Evolutionary conservation across 2,113 vertebrate species (phyloP), one percentile per base, ranked within the genome.

Genomic region (Catharus bicknelli): DNA sequence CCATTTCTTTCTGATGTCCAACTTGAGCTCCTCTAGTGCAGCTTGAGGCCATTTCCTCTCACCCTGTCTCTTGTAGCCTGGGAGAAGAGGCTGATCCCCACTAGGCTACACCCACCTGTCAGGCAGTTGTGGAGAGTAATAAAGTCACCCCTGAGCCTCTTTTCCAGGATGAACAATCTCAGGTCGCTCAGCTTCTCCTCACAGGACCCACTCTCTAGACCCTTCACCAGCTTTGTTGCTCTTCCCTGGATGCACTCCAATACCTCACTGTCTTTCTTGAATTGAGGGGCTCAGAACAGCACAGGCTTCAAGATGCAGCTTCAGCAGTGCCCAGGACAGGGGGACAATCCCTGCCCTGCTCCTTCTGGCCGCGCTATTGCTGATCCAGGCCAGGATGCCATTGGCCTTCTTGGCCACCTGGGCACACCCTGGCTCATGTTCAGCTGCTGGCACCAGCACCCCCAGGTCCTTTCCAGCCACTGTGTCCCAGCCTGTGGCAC

Each of bases 401-500:
- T 11, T 73, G 51, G 18, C 85, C 18, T 73, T 51, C 59, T 66
- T 88, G 59, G 53, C 59, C 45, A 4, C 53, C 51, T 74, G 68
- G 59, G 43, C 43, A 51, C 22, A 36, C 0, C 2, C 51, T 81
- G 77, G 27, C 61, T 81, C 53, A 2, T 53, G 38, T 59, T 14
- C 59, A 59, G 32, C 5, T 2, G 2, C 45, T 81, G 42, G 12
- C 8, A 32, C 20, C 36, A 64, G 48, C 61, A 34, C 32, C 19
- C 38, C 48, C 32, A 54, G 38, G 0, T 9, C 38, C 76, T 64
- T 78, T 43, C 48, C 61, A 78, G 32, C 13, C 27, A 4, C 23
- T 74, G 38, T 74, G 29, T 2, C 38, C 45, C 45, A 26, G 38
- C 61, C 36, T 74, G 45, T 45, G 47, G 27, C 0, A 0, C 77